Evolutionary conservation across 2,113 vertebrate species (phyloP).

Genomic region (Eurystomus gularis): DNA sequence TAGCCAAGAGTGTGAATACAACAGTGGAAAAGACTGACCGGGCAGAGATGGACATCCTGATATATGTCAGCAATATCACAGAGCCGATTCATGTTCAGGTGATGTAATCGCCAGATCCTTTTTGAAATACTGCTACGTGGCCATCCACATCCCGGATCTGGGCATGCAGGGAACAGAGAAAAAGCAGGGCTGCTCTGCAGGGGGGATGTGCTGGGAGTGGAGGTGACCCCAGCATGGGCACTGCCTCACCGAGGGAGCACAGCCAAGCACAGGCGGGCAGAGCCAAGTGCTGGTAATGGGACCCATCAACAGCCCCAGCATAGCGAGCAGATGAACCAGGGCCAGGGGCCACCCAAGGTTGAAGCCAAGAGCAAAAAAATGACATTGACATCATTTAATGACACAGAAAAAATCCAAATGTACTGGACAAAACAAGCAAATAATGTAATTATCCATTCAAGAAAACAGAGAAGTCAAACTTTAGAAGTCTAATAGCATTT

Average conservation of each 20-base stretch:
- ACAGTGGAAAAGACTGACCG: not conserved
- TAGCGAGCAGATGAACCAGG: not conserved
- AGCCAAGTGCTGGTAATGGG: not conserved
- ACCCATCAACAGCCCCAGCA: not conserved
- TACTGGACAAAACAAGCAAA: not conserved
- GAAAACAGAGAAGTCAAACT: not conserved
- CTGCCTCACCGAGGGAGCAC: not conserved
- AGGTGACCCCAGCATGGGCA: not conserved
- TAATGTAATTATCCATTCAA: not conserved
- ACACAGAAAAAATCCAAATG: not conserved
- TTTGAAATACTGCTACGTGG: not conserved
- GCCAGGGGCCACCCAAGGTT: not conserved
- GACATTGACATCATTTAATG: not conserved
- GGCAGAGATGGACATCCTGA: not conserved
- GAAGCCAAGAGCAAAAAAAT: not conserved
- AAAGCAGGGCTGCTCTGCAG: not conserved
- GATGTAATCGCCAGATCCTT: not conserved
- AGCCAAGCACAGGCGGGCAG: not conserved
- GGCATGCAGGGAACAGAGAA: accelerated
- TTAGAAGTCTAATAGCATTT: not conserved
- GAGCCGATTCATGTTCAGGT: not conserved
- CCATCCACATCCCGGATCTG: not conserved
- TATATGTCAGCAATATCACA: not conserved
- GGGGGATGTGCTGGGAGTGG: accelerated
- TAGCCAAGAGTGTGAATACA: not conserved